These are phyloP conservation scores for Heterotilapia buettikoferi DNA, from an alignment of 2,113 vertebrate species.

Conservation along the genomic window DNA sequence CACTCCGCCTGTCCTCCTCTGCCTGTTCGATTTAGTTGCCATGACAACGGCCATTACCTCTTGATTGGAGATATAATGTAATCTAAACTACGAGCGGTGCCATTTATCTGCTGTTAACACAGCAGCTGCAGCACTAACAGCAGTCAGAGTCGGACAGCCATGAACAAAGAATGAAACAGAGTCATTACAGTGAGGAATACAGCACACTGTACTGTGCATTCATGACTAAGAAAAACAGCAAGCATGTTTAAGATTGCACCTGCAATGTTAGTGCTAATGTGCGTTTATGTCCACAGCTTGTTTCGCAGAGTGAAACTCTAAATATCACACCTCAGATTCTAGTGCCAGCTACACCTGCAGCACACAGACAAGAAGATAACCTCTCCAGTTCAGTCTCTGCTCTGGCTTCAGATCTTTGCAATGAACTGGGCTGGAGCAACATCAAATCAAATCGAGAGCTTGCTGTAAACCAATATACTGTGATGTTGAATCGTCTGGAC, in stretches of 20 bases:
- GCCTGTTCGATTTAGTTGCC: slow-evolving; percentile 34
- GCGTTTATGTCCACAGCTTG: not conserved
- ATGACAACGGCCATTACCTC: slow-evolving; percentile 50
- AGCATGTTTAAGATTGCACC: not conserved
- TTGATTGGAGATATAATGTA: slow-evolving; percentile 57
- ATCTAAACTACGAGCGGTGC: slow-evolving; percentile 26
- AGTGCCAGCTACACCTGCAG: not conserved
- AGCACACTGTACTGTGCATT: not conserved
- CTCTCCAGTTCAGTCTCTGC: not conserved
- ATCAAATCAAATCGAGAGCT: slow-evolving; percentile 16
- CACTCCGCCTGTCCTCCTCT: not conserved
- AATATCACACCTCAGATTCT: not conserved
- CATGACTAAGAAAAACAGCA: not conserved
- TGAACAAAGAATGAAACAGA: not conserved
- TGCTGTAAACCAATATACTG: slow-evolving; percentile 10
- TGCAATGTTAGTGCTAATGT: not conserved
- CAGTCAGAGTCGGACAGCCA: not conserved
- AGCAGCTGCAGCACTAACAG: slow-evolving; percentile 10
- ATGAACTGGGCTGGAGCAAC: slow-evolving; percentile 18
- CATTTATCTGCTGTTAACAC: slow-evolving; percentile 35
- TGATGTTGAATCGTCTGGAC: not conserved
- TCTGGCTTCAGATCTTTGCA: not conserved
- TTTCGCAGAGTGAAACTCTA: not conserved
- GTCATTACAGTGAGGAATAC: not conserved
- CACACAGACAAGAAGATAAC: slow-evolving; percentile 2